These are phyloP conservation scores for Synergus itoensis DNA, from an alignment of 2,888 invertebrate species.

Conservation along the genomic window DNA sequence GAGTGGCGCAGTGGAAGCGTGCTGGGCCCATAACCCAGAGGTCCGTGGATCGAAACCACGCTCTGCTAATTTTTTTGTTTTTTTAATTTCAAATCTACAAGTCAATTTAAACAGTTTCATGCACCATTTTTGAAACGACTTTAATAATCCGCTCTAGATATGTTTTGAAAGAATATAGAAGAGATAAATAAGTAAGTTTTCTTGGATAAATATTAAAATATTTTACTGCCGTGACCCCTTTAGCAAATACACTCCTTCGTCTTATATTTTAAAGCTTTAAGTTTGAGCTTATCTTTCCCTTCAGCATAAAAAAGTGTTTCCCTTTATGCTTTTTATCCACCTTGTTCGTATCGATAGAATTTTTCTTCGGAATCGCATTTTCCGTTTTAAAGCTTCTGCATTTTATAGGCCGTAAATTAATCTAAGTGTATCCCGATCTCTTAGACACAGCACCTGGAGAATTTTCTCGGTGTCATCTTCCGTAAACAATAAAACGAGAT, in stretches of 20 bases:
- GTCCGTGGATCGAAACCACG: slow-evolving; percentile 30
- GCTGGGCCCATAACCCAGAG: slow-evolving; percentile 30
- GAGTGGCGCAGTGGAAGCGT: slow-evolving; percentile 30
- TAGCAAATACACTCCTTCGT: slow-evolving; percentile 16
- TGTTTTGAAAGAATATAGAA: not conserved
- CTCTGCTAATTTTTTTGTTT: slow-evolving; percentile 17
- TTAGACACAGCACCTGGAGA: slow-evolving; percentile 11
- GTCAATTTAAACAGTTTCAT: not conserved
- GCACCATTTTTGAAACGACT: not conserved
- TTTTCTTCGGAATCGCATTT: not conserved
- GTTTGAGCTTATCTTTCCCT: slow-evolving; percentile 16
- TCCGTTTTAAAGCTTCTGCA: not conserved
- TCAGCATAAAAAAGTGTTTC: slow-evolving; percentile 10
- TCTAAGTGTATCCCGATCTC: slow-evolving; percentile 6
- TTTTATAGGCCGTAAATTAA: slow-evolving; percentile 10
- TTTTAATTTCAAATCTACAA: not conserved
- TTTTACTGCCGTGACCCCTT: not conserved
- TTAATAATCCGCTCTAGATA: slow-evolving; percentile 2
- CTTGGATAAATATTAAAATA: slow-evolving; percentile 19
- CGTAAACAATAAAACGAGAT: slow-evolving; percentile 15
- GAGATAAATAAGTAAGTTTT: not conserved
- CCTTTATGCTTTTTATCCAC: not conserved
- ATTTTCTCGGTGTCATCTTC: slow-evolving; percentile 23
- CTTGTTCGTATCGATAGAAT: not conserved
- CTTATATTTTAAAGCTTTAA: not conserved